Evolutionary conservation across 2,113 vertebrate genomes (phyloP).

Genomic region (Chloropsis cyanopogon): DNA sequence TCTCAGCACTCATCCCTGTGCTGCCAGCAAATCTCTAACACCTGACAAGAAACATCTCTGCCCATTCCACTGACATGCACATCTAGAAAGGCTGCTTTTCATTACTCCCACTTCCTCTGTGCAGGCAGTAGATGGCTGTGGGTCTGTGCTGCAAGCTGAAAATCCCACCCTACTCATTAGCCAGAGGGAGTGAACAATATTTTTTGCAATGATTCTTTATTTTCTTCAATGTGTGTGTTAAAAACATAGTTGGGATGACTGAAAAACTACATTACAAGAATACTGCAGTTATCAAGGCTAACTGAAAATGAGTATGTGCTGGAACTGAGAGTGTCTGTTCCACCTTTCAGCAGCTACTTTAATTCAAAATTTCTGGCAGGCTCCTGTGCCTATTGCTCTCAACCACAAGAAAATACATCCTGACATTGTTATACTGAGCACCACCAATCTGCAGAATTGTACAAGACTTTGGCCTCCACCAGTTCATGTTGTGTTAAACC

Average conservation of each 20-base stretch:
- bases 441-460: neutral
- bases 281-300: neutral
- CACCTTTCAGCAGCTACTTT: neutral
- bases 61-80: neutral
- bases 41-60: neutral
- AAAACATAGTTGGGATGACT: neutral
- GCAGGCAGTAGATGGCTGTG: neutral
- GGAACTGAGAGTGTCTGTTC: neutral
- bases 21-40: constrained; percentile 18
- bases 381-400: neutral
- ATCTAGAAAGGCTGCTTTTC: neutral
- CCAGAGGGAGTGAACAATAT: neutral
- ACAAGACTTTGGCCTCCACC: neutral
- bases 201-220: neutral
- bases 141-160: neutral
- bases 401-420: neutral
- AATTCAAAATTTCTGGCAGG: neutral
- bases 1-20: neutral
- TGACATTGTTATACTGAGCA: neutral
- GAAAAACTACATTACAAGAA: neutral
- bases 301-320: neutral
- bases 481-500: neutral
- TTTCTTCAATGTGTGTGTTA: neutral
- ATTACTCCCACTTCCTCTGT: neutral
- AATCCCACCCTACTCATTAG: neutral